Evolutionary conservation across 2,888 invertebrate genomes (phyloP), one percentile per base, ranked within the genome.

Genomic region (Lydus trimaculatus): DNA sequence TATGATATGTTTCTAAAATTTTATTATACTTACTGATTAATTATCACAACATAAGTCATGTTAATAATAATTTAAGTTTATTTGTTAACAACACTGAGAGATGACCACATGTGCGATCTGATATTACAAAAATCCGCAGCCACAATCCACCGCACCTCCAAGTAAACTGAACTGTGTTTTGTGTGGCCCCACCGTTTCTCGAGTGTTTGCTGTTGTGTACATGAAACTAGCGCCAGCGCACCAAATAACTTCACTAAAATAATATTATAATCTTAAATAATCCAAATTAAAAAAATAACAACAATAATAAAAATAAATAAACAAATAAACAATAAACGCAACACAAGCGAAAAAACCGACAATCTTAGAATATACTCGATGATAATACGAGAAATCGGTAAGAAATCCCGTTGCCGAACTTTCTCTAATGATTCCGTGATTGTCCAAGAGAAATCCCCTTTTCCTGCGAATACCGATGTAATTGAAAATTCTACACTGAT

Each of bases 41-140:
- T 65, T 78, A 74, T 76, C 75, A 75, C 52, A 77, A 43, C 76
- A 77, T 74, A 75, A 78, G 75, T 77, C 79, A 79, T 79, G 73
- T 75, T 78, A 78, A 75, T 78, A 78, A 75, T 52, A 52, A 25
- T 25, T 52, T 25, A 25, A 23, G n/a, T 25, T 52, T 11, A 70
- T 66, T 67, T 43, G 70, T 72, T 72, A 70, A 72, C 75, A 73
- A 76, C 75, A 68, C 71, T 61, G 67, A 73, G 72, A 74, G 72
- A 73, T 76, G 73, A 78, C 79, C 79, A 80, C 80, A 80, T 78
- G 80, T 79, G 79, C 78, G 78, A 78, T 74, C 75, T 73, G 75
- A 72, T 74, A 72, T 76, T 62, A 69, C 64, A 39, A 64, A 61
- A 69, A 52, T 23, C 71, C 67, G 63, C 66, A 58, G 64, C 71